Base-by-base conservation (phyloP, 2,797 vertebrate species). In the Sebastes hubbsi region DNA sequence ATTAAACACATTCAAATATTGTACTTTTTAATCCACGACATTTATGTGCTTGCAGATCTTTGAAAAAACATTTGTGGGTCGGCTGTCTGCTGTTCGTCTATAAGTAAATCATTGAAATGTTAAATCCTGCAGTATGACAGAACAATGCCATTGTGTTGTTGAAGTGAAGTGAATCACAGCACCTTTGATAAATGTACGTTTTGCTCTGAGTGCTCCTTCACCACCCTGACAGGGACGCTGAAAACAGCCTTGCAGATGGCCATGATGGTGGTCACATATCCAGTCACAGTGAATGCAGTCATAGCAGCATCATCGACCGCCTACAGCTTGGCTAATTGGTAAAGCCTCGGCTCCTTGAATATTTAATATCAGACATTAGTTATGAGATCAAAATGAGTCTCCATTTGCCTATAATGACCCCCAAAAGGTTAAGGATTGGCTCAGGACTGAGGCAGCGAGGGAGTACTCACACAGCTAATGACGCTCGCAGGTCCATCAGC, bases 341-440 rank as follows among this genome's bases (percentile, higher is more conserved):
- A 81, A 72, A 72, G 65, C 64, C 75, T 78, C 20, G 3, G 56
- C n/a, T 54, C 65, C 24, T 82, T 93, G 72, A 94, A 92, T 93
- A 92, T 92, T 93, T 92, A 32, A 93, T 92, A 80, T 55, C 79
- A 87, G 73, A 88, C 85, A 90, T 91, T 89, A 89, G 81, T 81
- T 86, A 84, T 77, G 6, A 66, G 63, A 83, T 85, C 76, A 89
- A 78, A 91, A 90, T 80, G 72, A 89, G 80, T 66, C 79, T 88
- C 62, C 81, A 76, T 86, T 91, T 83, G 61, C 62, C 66, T 77
- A 70, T 88, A 90, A 91, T 86, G 78, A 85, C 84, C 65, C 76
- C 70, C 64, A 70, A 80, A 91, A 91, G 87, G 86, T 87, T 85
- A 80, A 71, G 36, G 80, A 80, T 29, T 32, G 60, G 46, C 77